phyloP scores from a whole-genome alignment of 2,888 invertebrate species.

The Lepetodrilus schrolli region DNA sequence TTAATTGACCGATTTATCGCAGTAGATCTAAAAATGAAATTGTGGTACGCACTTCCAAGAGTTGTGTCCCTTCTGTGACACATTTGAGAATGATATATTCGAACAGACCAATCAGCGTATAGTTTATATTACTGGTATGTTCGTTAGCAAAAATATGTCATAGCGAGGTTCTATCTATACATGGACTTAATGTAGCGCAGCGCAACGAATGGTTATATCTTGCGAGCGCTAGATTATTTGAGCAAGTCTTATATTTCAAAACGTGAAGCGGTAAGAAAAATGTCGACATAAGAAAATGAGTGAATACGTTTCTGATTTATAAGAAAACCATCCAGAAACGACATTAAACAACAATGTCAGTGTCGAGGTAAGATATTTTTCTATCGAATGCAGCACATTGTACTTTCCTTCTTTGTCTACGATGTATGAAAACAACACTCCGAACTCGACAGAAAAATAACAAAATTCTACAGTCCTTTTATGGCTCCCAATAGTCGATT shows the following conservation, averaged over 20 bases:
- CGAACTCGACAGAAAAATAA: no score
- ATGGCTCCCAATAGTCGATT: no score
- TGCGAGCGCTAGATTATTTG: no score
- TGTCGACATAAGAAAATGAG: neutral
- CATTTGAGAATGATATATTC: constrained; percentile 25
- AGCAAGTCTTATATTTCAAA: constrained; percentile 21
- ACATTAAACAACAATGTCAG: constrained; percentile 6
- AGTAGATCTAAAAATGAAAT: no score
- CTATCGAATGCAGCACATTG: neutral
- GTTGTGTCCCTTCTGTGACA: constrained; percentile 3
- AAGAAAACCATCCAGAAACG: no score
- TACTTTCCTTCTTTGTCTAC: neutral
- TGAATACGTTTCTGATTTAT: neutral
- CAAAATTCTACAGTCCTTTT: no score
- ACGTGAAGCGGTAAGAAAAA: neutral
- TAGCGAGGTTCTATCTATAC: no score
- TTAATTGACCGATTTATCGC: no score
- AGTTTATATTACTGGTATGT: constrained; percentile 31
- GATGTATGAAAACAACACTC: no score
- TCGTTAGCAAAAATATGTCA: no score
- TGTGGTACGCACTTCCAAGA: neutral
- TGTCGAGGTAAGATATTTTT: neutral
- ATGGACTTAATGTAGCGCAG: no score
- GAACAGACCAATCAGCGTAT: constrained; percentile 36
- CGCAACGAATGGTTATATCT: no score